Conservation (phyloP, 2,888 invertebrate species). For the Julus scandinavius region DNA sequence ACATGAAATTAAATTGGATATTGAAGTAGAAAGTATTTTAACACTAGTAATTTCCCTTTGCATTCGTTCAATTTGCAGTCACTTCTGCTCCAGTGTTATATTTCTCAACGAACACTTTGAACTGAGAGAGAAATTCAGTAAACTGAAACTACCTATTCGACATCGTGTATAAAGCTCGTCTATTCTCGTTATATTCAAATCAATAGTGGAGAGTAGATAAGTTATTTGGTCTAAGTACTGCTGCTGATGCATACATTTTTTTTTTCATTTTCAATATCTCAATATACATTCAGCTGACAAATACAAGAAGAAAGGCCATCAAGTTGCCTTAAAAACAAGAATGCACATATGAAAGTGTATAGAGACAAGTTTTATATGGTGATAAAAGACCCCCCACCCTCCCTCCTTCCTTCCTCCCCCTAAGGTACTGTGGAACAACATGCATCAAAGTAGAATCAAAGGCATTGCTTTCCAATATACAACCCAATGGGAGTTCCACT, state of each 20-base stretch:
- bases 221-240: background rate
- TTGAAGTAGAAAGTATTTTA: slow-evolving; percentile 35
- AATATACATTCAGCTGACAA: background rate
- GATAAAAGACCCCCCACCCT: background rate
- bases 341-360: background rate
- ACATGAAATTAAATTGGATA: slow-evolving; percentile 35
- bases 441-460: background rate
- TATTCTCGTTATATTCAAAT: background rate
- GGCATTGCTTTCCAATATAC: background rate
- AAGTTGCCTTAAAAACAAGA: background rate
- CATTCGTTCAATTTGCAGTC: background rate
- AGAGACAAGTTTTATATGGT: background rate
- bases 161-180: background rate
- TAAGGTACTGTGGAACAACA: background rate
- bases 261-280: slow-evolving; percentile 10
- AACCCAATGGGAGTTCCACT: background rate
- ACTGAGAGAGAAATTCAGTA: background rate
- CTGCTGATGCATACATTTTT: background rate
- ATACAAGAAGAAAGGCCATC: background rate
- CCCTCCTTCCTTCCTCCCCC: background rate
- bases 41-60: background rate
- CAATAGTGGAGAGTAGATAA: background rate
- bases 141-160: background rate
- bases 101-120: background rate
- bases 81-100: background rate